A percentile compares a stretch with the other conserved stretches of the same genome.
These are phyloP conservation scores for Anoplius nigerrimus DNA, from an alignment of 2,888 invertebrate genomes.

Conservation along the genomic window DNA sequence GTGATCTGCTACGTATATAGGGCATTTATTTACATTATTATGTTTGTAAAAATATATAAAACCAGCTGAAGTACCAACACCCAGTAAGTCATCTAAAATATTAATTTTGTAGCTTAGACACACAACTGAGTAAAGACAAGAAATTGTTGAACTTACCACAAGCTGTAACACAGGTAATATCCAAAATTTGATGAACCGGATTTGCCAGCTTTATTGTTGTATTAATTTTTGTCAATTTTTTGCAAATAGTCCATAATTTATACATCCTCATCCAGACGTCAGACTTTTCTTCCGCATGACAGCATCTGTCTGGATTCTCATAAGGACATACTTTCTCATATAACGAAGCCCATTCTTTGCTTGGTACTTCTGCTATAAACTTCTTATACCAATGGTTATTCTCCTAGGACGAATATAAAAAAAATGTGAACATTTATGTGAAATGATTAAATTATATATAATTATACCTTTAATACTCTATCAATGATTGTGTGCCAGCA, in stretches of 20 bases:
- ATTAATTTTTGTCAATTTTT: background rate
- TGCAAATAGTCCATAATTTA: background rate
- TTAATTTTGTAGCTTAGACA: background rate
- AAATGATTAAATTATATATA: too few species aligned
- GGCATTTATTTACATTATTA: background rate
- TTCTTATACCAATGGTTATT: conserved; percentile 1
- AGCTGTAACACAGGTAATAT: background rate
- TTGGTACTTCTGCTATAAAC: background rate
- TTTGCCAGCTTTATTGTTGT: background rate
- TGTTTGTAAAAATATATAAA: background rate
- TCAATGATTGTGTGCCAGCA: background rate
- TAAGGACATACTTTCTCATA: background rate
- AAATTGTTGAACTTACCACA: background rate
- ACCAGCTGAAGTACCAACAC: background rate
- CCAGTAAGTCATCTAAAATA: background rate
- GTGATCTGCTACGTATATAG: background rate
- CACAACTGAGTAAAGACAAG: background rate
- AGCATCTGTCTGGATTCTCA: background rate
- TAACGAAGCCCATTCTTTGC: background rate
- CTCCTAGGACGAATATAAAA: background rate
- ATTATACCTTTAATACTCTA: too few species aligned
- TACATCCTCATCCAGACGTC: background rate
- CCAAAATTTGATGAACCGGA: background rate
- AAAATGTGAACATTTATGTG: too few species aligned
- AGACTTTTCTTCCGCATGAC: background rate